Evolutionary conservation across 2,888 invertebrate species (phyloP), one percentile per base, ranked within the genome.

Genomic region (Neocrepidodera transversa): DNA sequence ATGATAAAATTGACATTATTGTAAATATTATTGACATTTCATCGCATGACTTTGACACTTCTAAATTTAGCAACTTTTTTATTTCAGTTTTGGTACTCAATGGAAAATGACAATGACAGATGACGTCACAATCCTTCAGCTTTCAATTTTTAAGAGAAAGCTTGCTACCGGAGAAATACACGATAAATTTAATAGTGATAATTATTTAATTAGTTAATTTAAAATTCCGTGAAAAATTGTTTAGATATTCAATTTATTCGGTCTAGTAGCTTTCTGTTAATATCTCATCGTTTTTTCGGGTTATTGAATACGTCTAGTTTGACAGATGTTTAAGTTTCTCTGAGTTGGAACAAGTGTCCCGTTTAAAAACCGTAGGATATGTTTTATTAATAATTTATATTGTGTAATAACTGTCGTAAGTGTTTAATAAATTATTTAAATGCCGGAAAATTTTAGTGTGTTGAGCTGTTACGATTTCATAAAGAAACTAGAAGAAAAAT

Each of bases 111-210:
- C 42, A 42, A 20, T 36, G 26, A 42, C 42, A 6, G 17, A 10
- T 43, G 52, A 52, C 52, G 68, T 73, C 71, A 71, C 64, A 43
- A 52, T 20, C 18, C 26, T 40, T 42, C 52, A 52, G 38, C 23
- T 38, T 36, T 51, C 51, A 58, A 57, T 26, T 30, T 32, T 42
- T 43, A 60, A 57, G 68, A 71, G 74, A 74, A 74, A 74, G 74
- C 71, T 69, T 67, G 54, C 55, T 62, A 56, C 63, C 63, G 61
- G 64, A 65, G 64, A 63, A 57, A 47, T 53, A 50, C 36, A 35
- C 53, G 38, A 50, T 14, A 42, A 50, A 40, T 47, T 17, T 53
- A n/a, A n/a, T n/a, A n/a, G 8, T 52, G 48, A 30, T 62, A 50
- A 43, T 58, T 59, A 56, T 55, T 59, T 50, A 63, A 42, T 58